Evolutionary conservation across 2,797 vertebrate species (phyloP), one percentile per base, ranked within the genome.

Genomic region (Sebastiscus albofasciatus): DNA sequence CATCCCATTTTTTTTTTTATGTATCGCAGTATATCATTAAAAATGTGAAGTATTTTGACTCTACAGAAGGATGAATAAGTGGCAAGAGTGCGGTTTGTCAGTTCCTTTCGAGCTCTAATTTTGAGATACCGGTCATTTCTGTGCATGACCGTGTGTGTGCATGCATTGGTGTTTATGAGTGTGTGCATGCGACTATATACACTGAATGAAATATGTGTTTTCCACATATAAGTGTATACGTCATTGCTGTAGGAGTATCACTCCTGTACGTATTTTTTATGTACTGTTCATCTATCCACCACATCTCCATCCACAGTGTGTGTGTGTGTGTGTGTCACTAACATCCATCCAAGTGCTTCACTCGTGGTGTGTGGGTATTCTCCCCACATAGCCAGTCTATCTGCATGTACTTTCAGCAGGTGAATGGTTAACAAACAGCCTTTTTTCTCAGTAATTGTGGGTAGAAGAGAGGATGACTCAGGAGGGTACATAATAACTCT

Each of bases 381-480:
- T 86, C 84, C 89, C 77, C 84, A 71, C 67, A 82, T 59, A 75
- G 31, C 29, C 67, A 52, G 61, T 39, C 71, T 64, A 70, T 84
- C 66, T 85, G 79, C 82, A 80, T 90, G 77, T 79, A 60, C 74
- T 66, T 83, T 77, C 89, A 91, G 89, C 84, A 89, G 73, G 81
- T 86, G 75, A 91, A 94, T 75, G 83, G 90, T 93, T 92, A 94
- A 93, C 91, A 90, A 84, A 67, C 67, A 74, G 60, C 72, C 69
- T 85, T 87, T 91, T 81, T 83, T 78, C 88, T 89, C 84, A 81
- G 79, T 93, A 90, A 92, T 91, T 93, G 87, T 93, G 90, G 87
- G 81, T 88, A 88, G 87, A 88, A 84, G 83, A 89, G 87, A 90
- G 86, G 90, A 94, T 94, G 94, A 95, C 89, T 94, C 93, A 93